Evolutionary conservation across 2,888 invertebrate species (phyloP), one percentile per base, ranked within the genome.

Genomic region (Drosophila robusta): DNA sequence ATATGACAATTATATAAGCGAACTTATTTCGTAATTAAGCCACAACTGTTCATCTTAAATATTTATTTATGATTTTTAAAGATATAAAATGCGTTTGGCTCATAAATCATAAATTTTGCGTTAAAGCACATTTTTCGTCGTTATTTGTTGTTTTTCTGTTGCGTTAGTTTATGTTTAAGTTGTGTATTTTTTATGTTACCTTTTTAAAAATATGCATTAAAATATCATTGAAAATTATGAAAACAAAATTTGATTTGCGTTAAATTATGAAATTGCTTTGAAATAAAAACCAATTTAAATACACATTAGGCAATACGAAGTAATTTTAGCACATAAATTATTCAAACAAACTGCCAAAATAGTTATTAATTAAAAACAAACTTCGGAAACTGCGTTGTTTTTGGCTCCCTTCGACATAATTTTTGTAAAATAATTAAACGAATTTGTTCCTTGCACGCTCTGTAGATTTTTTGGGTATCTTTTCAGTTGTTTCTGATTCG

Each of bases 341-440:
- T 14, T 38, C 45, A 0, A 9, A 18, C 12, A 12, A 24, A 3
- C 9, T 24, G 8, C n/a, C 5, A 12, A 2, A 29, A 26, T 63
- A 36, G 18, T 44, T 24, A 29, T 29, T 42, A 22, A 16, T 34
- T 29, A 3, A 29, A 9, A 9, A 29, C 18, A 29, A 29, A 9
- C 2, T 5, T 29, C 9, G 29, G 4, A n/a, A 67, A 63, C 49
- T 66, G 64, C 11, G 24, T 32, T 42, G 51, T 18, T 54, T 44
- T 51, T 36, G n/a, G 8, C 22, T 34, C 14, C 24, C 46, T 32
- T 70, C 54, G 61, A 68, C 63, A 80, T 83, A 66, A 77, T 73
- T 66, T 69, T 69, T 68, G 45, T 46, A 68, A 70, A 69, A 73
- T 69, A 75, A 78, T 78, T 70, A 78, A 70, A 62, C 12, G 39